Evolutionary conservation across 2,113 vertebrate species (phyloP).

Genomic region (Rhadina sibilatrix): DNA sequence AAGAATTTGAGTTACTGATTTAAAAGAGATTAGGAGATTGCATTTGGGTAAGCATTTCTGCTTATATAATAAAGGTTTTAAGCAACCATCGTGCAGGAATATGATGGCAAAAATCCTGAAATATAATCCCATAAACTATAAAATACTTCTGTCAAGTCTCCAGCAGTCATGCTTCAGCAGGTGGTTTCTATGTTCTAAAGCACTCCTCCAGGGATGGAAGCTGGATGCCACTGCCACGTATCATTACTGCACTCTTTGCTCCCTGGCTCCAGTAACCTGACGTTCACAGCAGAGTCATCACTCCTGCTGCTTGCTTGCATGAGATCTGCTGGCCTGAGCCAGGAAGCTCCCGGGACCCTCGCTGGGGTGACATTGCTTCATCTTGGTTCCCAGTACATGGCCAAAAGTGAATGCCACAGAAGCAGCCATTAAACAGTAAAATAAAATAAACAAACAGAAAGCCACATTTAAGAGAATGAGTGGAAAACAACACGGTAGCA

Average conservation of each 20-base stretch:
- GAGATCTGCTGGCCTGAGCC: not conserved
- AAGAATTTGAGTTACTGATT: not conserved
- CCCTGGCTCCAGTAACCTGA: not conserved
- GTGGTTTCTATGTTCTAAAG: not conserved
- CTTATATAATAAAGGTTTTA: not conserved
- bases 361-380: rapidly evolving
- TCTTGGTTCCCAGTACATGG: not conserved
- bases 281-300: not conserved
- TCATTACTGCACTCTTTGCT: not conserved
- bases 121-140: not conserved
- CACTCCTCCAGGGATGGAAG: not conserved
- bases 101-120: not conserved
- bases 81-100: not conserved
- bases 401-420: not conserved
- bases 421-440: not conserved
- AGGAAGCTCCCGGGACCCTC: not conserved
- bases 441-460: not conserved
- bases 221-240: not conserved
- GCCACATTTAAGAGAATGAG: not conserved
- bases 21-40: not conserved
- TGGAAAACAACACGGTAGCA: not conserved
- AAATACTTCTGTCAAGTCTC: not conserved
- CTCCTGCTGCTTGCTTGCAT: not conserved
- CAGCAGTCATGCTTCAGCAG: not conserved
- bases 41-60: not conserved